These are phyloP conservation scores for Premnoplex brunnescens DNA, from an alignment of 2,797 vertebrate genomes.

Conservation along the genomic window DNA sequence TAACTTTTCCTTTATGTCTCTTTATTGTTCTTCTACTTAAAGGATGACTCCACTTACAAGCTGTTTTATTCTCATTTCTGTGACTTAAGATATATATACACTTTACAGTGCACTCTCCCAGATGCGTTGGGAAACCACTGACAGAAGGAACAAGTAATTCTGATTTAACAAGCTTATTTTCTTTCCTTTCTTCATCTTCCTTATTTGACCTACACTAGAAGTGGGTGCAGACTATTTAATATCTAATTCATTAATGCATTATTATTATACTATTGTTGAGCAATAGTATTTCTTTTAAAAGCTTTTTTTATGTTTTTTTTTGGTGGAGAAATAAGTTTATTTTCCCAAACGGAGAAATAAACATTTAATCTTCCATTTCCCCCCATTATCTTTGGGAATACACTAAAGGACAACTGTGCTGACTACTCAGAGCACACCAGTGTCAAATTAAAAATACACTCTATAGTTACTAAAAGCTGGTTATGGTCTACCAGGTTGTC, in stretches of 20 bases:
- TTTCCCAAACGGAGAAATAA: background rate
- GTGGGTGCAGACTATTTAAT: background rate
- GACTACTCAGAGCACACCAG: background rate
- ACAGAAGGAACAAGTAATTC: background rate
- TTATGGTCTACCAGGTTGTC: background rate
- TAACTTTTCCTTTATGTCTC: background rate
- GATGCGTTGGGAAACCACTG: background rate
- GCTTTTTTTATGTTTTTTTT: no score
- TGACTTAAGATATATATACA: background rate
- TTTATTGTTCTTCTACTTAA: background rate
- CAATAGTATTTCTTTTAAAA: background rate
- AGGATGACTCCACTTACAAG: background rate
- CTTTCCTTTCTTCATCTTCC: background rate
- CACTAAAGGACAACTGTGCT: background rate
- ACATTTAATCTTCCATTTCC: background rate
- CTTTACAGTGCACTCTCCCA: background rate
- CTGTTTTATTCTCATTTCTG: background rate
- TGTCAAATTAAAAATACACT: background rate
- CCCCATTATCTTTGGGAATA: background rate
- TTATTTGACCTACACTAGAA: background rate
- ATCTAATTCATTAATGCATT: background rate
- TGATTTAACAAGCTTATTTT: background rate
- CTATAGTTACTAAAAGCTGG: background rate
- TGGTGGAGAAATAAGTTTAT: background rate
- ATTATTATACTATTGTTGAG: background rate